Conservation (phyloP, 2,797 vertebrate genomes). For the Falco cherrug region DNA sequence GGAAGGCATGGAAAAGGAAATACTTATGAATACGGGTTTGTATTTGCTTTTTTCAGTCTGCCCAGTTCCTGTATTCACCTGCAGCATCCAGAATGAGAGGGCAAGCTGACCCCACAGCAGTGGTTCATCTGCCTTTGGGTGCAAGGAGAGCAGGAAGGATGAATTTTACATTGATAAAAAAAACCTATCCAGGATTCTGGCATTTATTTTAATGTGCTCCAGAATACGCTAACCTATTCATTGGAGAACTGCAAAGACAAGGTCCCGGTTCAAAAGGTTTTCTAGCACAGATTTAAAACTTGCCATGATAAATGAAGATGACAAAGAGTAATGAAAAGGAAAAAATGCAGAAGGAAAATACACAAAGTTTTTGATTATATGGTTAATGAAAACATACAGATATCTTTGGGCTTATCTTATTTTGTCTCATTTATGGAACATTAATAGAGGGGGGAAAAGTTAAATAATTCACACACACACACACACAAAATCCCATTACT, state of each 20-base stretch:
- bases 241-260: background rate
- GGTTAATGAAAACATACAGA: background rate
- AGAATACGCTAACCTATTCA: background rate
- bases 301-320: background rate
- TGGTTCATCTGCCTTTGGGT: background rate
- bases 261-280: background rate
- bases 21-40: background rate
- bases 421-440: background rate
- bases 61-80: background rate
- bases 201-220: background rate
- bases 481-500: background rate
- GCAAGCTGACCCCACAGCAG: background rate
- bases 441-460: background rate
- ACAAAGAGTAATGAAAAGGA: background rate
- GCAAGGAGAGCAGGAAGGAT: background rate
- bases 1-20: background rate
- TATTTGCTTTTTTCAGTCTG: background rate
- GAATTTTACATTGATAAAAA: background rate
- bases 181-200: background rate
- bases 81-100: background rate
- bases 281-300: background rate
- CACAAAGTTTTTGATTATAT: background rate
- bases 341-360: background rate
- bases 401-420: background rate
- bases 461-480: background rate